phyloP scores from a whole-genome alignment of 2,888 invertebrate species.

The Helobdella robusta region DNA sequence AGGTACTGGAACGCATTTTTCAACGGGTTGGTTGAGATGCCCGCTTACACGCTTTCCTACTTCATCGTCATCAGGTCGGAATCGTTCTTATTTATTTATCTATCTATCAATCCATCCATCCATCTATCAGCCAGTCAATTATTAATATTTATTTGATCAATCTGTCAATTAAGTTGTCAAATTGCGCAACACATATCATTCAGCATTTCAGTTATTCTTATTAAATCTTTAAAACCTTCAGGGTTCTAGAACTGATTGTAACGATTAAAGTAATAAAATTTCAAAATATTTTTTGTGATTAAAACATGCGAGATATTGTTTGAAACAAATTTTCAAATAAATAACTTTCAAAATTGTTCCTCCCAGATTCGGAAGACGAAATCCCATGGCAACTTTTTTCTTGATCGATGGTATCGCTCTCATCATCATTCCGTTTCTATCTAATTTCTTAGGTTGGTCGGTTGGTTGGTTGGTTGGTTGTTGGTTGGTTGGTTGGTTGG shows the following conservation, averaged over 20 bases:
- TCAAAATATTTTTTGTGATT: too few relatives aligned
- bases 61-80: slow-evolving; percentile 33
- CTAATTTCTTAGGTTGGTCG: not conserved
- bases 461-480: too few relatives aligned
- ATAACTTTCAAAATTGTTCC: not conserved
- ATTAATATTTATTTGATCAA: too few relatives aligned
- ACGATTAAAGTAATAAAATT: not conserved
- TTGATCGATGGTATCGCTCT: slow-evolving; percentile 4
- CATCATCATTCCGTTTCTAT: not conserved
- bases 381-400: not conserved
- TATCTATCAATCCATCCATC: too few relatives aligned
- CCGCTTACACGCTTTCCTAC: slow-evolving; percentile 33
- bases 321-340: not conserved
- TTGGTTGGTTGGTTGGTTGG: too few relatives aligned
- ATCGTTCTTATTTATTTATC: slow-evolving; percentile 31
- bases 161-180: too few relatives aligned
- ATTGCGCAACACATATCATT: too few relatives aligned
- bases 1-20: slow-evolving; percentile 38
- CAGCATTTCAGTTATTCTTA: too few relatives aligned
- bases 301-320: not conserved
- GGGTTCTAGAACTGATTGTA: too few relatives aligned
- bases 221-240: too few relatives aligned
- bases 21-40: slow-evolving; percentile 36
- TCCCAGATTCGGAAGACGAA: slow-evolving; percentile 20
- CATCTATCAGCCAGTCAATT: too few relatives aligned